phyloP scores from a whole-genome alignment of 2,888 invertebrate species.

The Sympetrum striolatum region DNA sequence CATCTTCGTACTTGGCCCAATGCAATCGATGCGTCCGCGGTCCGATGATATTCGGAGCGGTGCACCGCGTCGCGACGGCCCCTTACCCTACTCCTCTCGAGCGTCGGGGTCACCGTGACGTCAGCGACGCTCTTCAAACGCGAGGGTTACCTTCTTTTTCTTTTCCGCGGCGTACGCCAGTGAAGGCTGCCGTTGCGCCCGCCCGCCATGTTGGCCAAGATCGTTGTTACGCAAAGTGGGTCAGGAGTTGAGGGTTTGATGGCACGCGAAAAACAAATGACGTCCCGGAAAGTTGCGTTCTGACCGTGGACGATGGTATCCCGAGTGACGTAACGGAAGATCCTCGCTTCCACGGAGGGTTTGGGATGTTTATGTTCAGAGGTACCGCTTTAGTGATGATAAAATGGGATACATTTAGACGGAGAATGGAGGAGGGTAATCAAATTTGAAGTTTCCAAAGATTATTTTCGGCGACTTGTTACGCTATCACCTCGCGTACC shows the following conservation, averaged over 20 bases:
- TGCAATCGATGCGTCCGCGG: too few relatives aligned
- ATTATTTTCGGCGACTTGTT: too few relatives aligned
- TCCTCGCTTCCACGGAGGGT: too few relatives aligned
- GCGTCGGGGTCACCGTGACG: constrained; percentile 18
- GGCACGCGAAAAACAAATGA: background rate
- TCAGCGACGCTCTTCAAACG: constrained; percentile 8
- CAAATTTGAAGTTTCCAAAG: too few relatives aligned
- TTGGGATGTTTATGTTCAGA: too few relatives aligned
- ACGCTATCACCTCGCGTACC: too few relatives aligned
- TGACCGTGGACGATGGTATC: background rate
- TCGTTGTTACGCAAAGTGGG: background rate
- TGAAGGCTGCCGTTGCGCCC: background rate
- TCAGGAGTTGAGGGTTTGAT: background rate
- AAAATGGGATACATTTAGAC: too few relatives aligned
- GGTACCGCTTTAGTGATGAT: background rate
- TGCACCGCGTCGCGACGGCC: background rate
- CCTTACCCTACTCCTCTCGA: background rate
- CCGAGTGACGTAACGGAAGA: background rate
- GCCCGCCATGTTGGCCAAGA: background rate
- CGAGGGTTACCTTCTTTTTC: background rate
- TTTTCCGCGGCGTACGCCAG: background rate
- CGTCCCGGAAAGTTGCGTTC: background rate
- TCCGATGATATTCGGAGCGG: background rate
- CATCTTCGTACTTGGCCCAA: too few relatives aligned
- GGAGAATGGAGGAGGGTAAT: too few relatives aligned